Conservation (phyloP, 2,888 invertebrate species). For the Brachyptera risi region DNA sequence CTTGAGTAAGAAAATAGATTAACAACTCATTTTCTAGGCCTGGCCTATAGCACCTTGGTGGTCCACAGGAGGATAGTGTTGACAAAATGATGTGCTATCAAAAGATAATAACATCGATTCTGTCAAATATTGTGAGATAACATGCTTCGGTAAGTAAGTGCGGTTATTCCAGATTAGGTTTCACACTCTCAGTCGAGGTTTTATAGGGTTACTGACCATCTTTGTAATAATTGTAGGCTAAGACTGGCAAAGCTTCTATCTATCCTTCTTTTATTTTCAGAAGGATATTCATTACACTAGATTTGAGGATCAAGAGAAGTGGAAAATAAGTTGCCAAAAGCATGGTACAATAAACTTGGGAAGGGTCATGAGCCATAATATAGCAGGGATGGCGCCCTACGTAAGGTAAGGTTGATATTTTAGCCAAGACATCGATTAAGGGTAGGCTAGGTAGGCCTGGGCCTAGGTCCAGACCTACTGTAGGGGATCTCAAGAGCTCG, state of each 20-base stretch:
- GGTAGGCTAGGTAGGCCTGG: too few relatives aligned
- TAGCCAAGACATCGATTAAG: too few relatives aligned
- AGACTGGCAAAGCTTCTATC: neutral
- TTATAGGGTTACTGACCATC: neutral
- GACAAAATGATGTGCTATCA: conserved; percentile 1
- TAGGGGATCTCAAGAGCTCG: too few relatives aligned
- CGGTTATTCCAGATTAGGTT: neutral
- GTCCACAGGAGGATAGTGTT: conserved; percentile 5
- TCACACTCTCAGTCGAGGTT: neutral
- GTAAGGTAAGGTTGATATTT: conserved; percentile 38
- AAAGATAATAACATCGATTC: neutral
- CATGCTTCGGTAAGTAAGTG: conserved; percentile 5
- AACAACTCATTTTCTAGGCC: neutral
- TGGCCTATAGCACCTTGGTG: neutral
- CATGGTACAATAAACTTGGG: conserved; percentile 16
- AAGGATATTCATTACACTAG: conserved; percentile 9
- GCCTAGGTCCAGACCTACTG: too few relatives aligned
- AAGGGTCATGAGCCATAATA: conserved; percentile 67
- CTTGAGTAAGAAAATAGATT: neutral
- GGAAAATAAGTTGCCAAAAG: conserved; percentile 22
- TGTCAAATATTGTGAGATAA: neutral
- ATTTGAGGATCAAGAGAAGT: conserved; percentile 25
- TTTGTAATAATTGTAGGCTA: neutral
- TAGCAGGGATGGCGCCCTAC: conserved; percentile 76
- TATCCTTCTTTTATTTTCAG: conserved; percentile 14